Percentiles rank a stretch among this genome's conserved stretches.
Conservation (phyloP, 2,113 vertebrate species). For the Saguinus imperator region DNA sequence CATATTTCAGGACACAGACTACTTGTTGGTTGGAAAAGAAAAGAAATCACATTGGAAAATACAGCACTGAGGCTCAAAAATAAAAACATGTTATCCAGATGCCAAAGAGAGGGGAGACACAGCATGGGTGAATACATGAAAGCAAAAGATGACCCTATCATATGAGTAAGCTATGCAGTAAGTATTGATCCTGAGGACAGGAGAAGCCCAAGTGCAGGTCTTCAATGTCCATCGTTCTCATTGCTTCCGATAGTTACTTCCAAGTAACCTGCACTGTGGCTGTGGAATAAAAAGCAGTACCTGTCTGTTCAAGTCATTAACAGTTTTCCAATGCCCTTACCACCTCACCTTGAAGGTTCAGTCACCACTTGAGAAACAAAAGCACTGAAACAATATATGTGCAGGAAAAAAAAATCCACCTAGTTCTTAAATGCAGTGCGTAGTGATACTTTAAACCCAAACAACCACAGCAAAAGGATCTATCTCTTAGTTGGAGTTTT, state of each 20-base stretch:
- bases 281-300: constrained; percentile 8
- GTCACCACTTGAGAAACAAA: constrained; percentile 71
- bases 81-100: constrained; percentile 43
- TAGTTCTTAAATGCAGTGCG: constrained; percentile 32
- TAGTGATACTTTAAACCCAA: constrained; percentile 64
- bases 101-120: constrained; percentile 7
- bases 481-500: constrained; percentile 34
- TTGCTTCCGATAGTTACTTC: constrained; percentile 33
- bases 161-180: neutral
- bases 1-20: constrained; percentile 74
- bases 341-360: constrained; percentile 75
- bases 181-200: neutral
- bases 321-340: constrained; percentile 56
- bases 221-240: constrained; percentile 46
- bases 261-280: constrained; percentile 20
- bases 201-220: neutral
- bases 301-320: constrained; percentile 70
- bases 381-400: constrained; percentile 33
- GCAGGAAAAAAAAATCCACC: neutral
- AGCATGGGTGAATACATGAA: neutral
- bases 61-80: constrained; percentile 55
- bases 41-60: constrained; percentile 58
- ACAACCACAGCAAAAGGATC: constrained; percentile 41
- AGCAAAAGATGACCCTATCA: constrained; percentile 6
- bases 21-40: constrained; percentile 67